Evolutionary conservation across 2,888 invertebrate genomes (phyloP).

Genomic region (Cremastobaeus sp.): DNA sequence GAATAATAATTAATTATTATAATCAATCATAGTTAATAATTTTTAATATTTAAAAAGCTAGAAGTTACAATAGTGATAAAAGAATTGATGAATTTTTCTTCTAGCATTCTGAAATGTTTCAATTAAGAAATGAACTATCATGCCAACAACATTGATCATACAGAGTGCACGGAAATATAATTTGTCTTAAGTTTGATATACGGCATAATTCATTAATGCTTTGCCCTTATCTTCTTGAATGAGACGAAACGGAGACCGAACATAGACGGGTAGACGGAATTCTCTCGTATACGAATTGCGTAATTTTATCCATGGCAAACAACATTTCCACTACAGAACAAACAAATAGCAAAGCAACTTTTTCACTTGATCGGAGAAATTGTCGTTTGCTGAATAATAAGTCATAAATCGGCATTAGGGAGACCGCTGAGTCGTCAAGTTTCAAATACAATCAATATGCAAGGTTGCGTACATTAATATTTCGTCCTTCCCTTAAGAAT

Average conservation of each 20-base stretch:
- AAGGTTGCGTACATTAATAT: conserved; percentile 40
- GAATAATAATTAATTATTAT: too few species aligned
- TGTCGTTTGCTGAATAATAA: conserved; percentile 16
- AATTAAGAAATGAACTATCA: not conserved
- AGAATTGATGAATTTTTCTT: too few species aligned
- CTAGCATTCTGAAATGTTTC: too few species aligned
- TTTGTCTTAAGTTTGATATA: not conserved
- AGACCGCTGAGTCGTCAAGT: conserved; percentile 27
- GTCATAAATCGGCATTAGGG: conserved; percentile 40
- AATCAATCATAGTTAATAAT: too few species aligned
- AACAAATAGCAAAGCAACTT: conserved; percentile 8
- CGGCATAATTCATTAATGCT: not conserved
- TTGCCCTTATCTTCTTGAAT: not conserved
- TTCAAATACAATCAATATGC: conserved; percentile 44
- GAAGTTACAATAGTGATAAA: too few species aligned
- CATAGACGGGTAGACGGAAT: too few species aligned
- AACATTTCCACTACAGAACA: not conserved
- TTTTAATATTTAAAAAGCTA: too few species aligned
- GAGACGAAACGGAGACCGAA: not conserved
- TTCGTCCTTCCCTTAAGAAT: conserved; percentile 27
- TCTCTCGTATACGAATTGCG: not conserved
- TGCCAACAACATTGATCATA: not conserved
- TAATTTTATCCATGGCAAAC: not conserved
- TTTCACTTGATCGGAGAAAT: conserved; percentile 8
- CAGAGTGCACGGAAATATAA: not conserved